Percentiles rank a stretch among this genome's conserved stretches.
phyloP scores from a whole-genome alignment of 2,797 vertebrate species.

The Lophius americanus region DNA sequence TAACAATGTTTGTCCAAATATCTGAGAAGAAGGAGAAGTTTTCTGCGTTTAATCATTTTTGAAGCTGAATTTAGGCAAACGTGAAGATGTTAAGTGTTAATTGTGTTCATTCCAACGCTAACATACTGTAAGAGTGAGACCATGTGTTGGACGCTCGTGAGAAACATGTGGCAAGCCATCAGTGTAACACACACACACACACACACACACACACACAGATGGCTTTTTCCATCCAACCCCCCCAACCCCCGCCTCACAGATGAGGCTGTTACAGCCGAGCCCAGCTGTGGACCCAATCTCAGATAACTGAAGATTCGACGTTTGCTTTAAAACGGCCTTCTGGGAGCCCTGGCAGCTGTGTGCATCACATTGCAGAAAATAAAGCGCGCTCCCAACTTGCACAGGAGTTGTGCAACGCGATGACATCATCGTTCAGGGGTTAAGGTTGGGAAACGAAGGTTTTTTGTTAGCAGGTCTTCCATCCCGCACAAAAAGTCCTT shows the following conservation, averaged over 20 bases:
- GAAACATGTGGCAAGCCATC: slow-evolving; percentile 26
- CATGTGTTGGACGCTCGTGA: slow-evolving; percentile 6
- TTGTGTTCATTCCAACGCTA: slow-evolving; percentile 1
- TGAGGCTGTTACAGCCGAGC: slow-evolving; percentile 35
- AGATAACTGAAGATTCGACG: slow-evolving; percentile 46
- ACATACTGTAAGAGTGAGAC: neutral
- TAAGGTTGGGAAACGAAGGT: slow-evolving; percentile 50
- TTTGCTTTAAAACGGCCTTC: slow-evolving; percentile 43
- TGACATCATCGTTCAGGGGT: slow-evolving; percentile 68
- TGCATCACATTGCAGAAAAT: slow-evolving; percentile 66
- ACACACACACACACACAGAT: too few species aligned
- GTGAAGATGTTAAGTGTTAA: neutral
- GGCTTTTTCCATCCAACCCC: neutral
- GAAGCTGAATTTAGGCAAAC: neutral
- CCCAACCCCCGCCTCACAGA: slow-evolving; percentile 36
- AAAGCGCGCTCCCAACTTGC: slow-evolving; percentile 47
- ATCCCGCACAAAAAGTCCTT: slow-evolving; percentile 15
- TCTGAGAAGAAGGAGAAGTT: too few species aligned
- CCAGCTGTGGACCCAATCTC: slow-evolving; percentile 66
- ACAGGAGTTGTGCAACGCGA: slow-evolving; percentile 59
- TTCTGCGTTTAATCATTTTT: too few species aligned
- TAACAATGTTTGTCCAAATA: too few species aligned
- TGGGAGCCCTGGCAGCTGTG: slow-evolving; percentile 50
- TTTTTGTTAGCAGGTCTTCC: slow-evolving; percentile 57
- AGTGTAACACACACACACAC: slow-evolving; percentile 11